Base-by-base conservation (phyloP, 2,113 vertebrate genomes). In the Dipodomys stephensi region DNA sequence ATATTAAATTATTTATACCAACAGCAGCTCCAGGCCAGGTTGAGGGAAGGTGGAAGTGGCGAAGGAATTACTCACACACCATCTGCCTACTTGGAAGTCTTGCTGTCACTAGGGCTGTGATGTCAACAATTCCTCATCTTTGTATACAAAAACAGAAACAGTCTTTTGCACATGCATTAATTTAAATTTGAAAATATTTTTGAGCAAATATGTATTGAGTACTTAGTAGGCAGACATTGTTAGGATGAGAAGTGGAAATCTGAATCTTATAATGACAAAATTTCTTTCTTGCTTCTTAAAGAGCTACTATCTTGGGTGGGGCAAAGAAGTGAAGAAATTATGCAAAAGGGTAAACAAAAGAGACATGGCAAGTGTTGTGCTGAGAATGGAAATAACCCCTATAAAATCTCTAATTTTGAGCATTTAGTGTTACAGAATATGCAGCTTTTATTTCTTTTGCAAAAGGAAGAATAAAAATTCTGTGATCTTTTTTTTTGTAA, bases 401-500 rank as follows among this genome's bases (percentile, higher is more conserved):
- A 94, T 65, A 91, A 76, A 91, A 65, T 79, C 81, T 96, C 93
- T 78, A 72, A 80, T 93, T 92, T 95, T 93, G 79, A 90, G 71
- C 76, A 86, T 92, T 64, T 90, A 90, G 46, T 92, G 67, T 88
- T 88, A 96, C 11, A 94, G 90, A 92, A 57, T 74, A 92, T 95
- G 88, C 9, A 28, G 79, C 74, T 96, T 96, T 94, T 90, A 95
- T 96, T 96, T 95, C 96, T 96, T 96, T 92, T 96, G 88, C 93
- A 97, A 96, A 97, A 95, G 94, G 28, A 97, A 95, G 85, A 97
- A 95, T 96, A 96, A 97, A 97, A 96, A 95, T 95, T 96, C 95
- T 69, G 62, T 92, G 92, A 95, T 96, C 77, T 96, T 97, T 97
- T 77, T 49, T 96, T 95, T 92, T 73, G 87, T 91, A 95, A 91